Percentiles rank a stretch among this genome's conserved stretches.
Conservation (phyloP, 2,113 vertebrate genomes). For the Hippocampus mohnikei region DNA sequence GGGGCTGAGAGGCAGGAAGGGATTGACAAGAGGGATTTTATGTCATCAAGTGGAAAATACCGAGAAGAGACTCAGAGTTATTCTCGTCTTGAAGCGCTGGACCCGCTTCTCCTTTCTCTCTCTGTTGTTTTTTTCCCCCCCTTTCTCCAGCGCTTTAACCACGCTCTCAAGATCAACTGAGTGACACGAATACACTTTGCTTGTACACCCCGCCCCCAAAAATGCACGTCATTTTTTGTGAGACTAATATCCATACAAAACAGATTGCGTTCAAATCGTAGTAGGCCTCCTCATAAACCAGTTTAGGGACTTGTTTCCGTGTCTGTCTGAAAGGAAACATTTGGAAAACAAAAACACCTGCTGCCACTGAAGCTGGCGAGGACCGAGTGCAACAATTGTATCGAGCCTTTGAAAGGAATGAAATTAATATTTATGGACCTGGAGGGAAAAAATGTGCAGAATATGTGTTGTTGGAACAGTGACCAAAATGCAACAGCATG, state of each 20-base stretch:
- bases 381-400: too few relatives aligned
- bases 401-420: background rate
- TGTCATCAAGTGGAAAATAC: constrained; percentile 58
- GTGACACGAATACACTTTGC: background rate
- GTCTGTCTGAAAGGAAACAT: too few relatives aligned
- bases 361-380: too few relatives aligned
- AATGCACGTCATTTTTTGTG: too few relatives aligned
- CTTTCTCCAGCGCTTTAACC: background rate
- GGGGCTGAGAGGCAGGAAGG: constrained; percentile 41
- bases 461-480: background rate
- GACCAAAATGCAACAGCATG: background rate
- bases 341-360: too few relatives aligned
- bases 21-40: constrained; percentile 49
- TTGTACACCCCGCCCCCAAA: background rate
- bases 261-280: too few relatives aligned
- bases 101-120: background rate
- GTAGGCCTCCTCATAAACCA: too few relatives aligned
- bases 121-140: constrained; percentile 10
- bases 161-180: background rate
- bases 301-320: too few relatives aligned
- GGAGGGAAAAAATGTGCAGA: background rate
- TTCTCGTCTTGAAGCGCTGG: constrained; percentile 35
- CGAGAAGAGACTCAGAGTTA: constrained; percentile 49
- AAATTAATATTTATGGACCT: background rate
- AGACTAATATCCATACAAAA: too few relatives aligned